These are phyloP conservation scores for Ctenicera cuprea DNA, from an alignment of 2,888 invertebrate genomes.

Conservation along the genomic window DNA sequence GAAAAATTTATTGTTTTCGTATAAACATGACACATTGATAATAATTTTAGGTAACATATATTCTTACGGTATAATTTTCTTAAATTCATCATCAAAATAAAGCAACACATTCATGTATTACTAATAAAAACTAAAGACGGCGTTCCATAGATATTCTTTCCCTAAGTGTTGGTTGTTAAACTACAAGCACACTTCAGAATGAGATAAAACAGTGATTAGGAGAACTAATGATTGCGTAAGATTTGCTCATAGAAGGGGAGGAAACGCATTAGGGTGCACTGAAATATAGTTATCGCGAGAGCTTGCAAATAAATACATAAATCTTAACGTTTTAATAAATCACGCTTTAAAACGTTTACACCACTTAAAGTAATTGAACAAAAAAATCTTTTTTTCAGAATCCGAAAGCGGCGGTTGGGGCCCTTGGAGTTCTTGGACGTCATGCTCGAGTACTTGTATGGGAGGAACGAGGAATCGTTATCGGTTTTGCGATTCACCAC, in stretches of 20 bases:
- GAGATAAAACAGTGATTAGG: conserved; percentile 14
- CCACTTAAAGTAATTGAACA: background rate
- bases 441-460: conserved; percentile 85
- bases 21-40: no score
- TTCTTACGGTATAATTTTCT: no score
- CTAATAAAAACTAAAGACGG: no score
- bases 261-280: conserved; percentile 4
- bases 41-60: no score
- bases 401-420: conserved; percentile 86
- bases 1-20: no score
- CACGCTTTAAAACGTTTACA: background rate
- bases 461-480: conserved; percentile 89
- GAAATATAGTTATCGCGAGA: background rate
- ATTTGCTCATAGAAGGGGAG: conserved; percentile 10
- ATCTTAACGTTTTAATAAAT: conserved; percentile 4
- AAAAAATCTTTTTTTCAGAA: conserved; percentile 72
- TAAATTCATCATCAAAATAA: no score
- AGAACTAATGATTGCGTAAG: conserved; percentile 13
- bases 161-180: background rate
- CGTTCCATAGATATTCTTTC: no score
- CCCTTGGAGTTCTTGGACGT: conserved; percentile 89
- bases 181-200: conserved; percentile 2
- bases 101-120: no score
- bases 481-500: conserved; percentile 91
- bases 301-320: conserved; percentile 3